phyloP scores from a whole-genome alignment of 23 tunicate genomes.

The Trididemnum clinides region DNA sequence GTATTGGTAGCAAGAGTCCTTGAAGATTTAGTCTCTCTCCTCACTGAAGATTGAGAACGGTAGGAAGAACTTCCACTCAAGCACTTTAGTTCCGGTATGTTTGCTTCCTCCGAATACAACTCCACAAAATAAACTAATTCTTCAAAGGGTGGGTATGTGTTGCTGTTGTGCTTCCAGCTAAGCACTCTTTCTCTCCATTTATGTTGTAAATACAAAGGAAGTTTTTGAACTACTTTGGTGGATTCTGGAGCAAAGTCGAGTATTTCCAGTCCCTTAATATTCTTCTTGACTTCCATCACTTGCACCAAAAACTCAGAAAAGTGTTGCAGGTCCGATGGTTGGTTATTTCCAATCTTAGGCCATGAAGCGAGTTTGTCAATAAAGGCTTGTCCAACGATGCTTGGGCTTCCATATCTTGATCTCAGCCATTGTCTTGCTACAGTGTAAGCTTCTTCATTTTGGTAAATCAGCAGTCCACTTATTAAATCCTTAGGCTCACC shows the following conservation, averaged over 20 bases:
- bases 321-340: not conserved
- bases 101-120: not conserved
- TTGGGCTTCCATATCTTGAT: slow-evolving; percentile 12
- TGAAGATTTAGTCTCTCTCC: not conserved
- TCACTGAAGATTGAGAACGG: no score
- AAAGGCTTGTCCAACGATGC: slow-evolving; percentile 2
- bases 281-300: not conserved
- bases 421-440: slow-evolving; percentile 6
- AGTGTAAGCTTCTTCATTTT: slow-evolving; percentile 26
- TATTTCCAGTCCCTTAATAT: not conserved
- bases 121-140: not conserved
- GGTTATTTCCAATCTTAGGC: not conserved
- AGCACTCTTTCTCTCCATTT: not conserved
- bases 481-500: slow-evolving; percentile 8
- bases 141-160: slow-evolving; percentile 1
- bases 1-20: not conserved
- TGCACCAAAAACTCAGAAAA: slow-evolving; percentile 21
- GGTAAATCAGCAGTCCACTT: not conserved
- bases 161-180: not conserved
- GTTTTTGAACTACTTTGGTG: not conserved
- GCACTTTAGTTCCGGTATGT: not conserved
- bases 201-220: not conserved
- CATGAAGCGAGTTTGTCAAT: not conserved
- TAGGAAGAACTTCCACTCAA: not conserved
- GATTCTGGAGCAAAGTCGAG: not conserved